Base-by-base conservation (phyloP, 1,140 invertebrate genomes). In the Uloborus diversus region DNA sequence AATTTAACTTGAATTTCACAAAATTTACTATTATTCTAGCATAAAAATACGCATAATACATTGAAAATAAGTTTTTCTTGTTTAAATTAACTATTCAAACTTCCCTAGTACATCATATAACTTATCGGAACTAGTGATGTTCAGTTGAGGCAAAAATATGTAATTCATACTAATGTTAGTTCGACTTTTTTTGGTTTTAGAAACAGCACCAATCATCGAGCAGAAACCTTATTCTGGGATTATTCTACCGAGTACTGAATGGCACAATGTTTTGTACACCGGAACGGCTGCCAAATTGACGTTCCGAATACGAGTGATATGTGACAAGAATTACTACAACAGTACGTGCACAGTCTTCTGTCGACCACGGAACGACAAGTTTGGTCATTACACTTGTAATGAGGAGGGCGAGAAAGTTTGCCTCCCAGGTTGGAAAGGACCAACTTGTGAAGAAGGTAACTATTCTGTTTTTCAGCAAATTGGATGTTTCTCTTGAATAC, bases 341-440 rank as follows among this genome's bases (percentile, higher is more conserved):
- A 90, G 92, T 33, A 94, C 94, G 53, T 99, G 96, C 87, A 93
- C 93, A 81, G 93, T 93, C 80, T 89, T 96, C 59, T 99, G 96
- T 87, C 90, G 93, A 80, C 93, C 95, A 2, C 89, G 96, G 28
- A 93, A 97, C 85, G 96, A 98, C 88, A 90, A 88, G 80, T 97
- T 98, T 86, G 96, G 96, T 1, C 96, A 98, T 87, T 98, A 95
- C 89, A 93, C 91, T 81, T 99, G 96, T 88, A 94, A 93, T 11
- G 90, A 92, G 35, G 81, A 82, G 23, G 96, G 96, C 2, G 92
- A 95, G 84, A 92, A 93, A 61, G 92, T 96, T 17, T 99, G 96
- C 87, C 88, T 94, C 59, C 90, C 92, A 4, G 96, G 96, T 51
- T 99, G 96, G 96, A 92, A 92, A 78, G 96, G 95, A 66, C 91